Evolutionary conservation across 2,113 vertebrate genomes (phyloP), one percentile per base, ranked within the genome.

Genomic region (Nematolebias whitei): DNA sequence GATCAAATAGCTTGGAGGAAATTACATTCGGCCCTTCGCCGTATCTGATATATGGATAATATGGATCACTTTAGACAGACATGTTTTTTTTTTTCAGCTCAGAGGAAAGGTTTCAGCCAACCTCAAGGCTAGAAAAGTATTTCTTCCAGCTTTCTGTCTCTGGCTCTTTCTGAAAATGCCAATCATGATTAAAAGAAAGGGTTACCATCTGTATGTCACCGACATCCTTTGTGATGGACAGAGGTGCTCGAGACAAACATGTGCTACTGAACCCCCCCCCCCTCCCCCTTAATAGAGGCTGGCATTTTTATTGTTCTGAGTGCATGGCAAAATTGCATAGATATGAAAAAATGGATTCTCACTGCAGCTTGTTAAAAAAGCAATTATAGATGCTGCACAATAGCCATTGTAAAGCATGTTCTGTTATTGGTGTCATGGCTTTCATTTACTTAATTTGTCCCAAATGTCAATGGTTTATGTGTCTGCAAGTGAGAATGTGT

Each of bases 361-460:
- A 79, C 86, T 77, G 78, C 78, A 86, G 83, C 90, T 91, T 90
- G 89, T 91, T 91, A 89, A 90, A 91, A 89, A 91, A 86, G 84
- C 88, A 93, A 91, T 92, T 91, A 92, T 87, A 83, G 86, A 82
- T 78, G 84, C 87, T 60, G 79, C 78, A 90, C 90, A 92, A 90
- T 89, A 74, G 88, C 86, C 80, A 90, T 89, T 89, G 88, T 91
- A 53, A 80, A 89, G 78, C 87, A 87, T 84, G 84, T 85, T 84
- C 75, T 83, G 78, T 91, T 87, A 92, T 90, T 90, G 87, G 89
- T 92, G 89, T 92, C 89, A 85, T 83, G 89, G 86, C 89, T 91
- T 92, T 89, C 88, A 90, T 90, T 93, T 91, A 87, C 80, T 89
- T 85, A 88, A 88, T 91, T 89, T 90, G 85, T 91, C 85, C 87